phyloP scores from a whole-genome alignment of 2,888 invertebrate species.

The Mythimna albipuncta region DNA sequence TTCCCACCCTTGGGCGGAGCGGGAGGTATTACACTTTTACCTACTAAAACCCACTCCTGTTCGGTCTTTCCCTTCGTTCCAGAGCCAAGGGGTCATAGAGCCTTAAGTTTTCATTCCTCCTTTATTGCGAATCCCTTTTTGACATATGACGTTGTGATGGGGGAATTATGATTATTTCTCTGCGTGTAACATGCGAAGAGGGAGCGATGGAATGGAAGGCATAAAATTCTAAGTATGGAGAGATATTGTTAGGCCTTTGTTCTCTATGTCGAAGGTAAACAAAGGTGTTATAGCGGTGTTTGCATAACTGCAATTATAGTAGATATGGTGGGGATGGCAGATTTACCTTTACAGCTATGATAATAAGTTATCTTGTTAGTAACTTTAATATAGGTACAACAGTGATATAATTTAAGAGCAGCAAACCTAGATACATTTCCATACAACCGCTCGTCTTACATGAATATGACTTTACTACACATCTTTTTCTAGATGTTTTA shows the following conservation, averaged over 20 bases:
- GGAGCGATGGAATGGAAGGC: neutral
- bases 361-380: neutral
- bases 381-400: too few species aligned
- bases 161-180: constrained; percentile 56
- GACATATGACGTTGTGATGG: constrained; percentile 37
- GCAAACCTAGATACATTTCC: too few species aligned
- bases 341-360: constrained; percentile 3
- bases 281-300: constrained; percentile 29
- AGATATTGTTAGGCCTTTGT: constrained; percentile 34
- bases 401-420: too few species aligned
- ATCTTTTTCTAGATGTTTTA: too few species aligned
- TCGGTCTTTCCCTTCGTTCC: too few species aligned
- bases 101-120: constrained; percentile 45
- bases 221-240: constrained; percentile 18
- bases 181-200: constrained; percentile 31
- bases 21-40: too few species aligned
- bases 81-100: too few species aligned
- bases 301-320: constrained; percentile 17
- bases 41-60: too few species aligned
- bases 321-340: neutral
- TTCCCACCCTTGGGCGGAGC: too few species aligned
- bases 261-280: constrained; percentile 20
- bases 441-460: too few species aligned
- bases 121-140: constrained; percentile 45
- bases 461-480: too few species aligned